A percentile compares a stretch with the other conserved stretches of the same genome.
phyloP scores from a whole-genome alignment of 2,888 invertebrate species.

The Dasysyrphus tricinctus region DNA sequence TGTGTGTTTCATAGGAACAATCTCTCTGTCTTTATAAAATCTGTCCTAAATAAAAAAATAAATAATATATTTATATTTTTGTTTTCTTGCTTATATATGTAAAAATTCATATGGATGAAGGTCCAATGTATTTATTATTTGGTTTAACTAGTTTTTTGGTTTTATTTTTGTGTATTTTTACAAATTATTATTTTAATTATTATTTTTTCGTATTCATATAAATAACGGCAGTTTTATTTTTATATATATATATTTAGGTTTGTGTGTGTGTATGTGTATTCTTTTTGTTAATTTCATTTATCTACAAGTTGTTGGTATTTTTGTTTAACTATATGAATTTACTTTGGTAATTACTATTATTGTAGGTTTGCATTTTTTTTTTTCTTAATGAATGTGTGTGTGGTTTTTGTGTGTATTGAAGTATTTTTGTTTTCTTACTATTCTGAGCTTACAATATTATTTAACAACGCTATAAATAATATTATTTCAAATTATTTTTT shows the following conservation, averaged over 20 bases:
- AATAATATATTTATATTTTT: slow-evolving; percentile 76
- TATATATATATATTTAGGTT: slow-evolving; percentile 46
- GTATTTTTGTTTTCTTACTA: slow-evolving; percentile 2
- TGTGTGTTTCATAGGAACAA: slow-evolving; percentile 78
- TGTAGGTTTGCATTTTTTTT: slow-evolving; percentile 58
- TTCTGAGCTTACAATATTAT: slow-evolving; percentile 73
- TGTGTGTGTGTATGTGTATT: slow-evolving; percentile 54
- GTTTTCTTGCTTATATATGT: slow-evolving; percentile 54
- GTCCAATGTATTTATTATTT: slow-evolving; percentile 66
- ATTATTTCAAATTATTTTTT: slow-evolving; percentile 51
- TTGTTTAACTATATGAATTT: slow-evolving; percentile 72
- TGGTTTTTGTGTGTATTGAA: slow-evolving; percentile 34
- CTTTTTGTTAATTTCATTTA: slow-evolving; percentile 69
- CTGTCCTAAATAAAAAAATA: slow-evolving; percentile 78
- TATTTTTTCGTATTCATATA: slow-evolving; percentile 73
- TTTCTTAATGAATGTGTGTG: slow-evolving; percentile 59
- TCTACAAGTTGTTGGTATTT: slow-evolving; percentile 67
- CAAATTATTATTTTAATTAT: slow-evolving; percentile 53
- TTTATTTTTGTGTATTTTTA: slow-evolving; percentile 30
- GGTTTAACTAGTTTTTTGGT: slow-evolving; percentile 42
- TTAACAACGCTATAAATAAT: slow-evolving; percentile 75
- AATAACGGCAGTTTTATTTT: slow-evolving; percentile 74
- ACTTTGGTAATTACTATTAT: slow-evolving; percentile 76
- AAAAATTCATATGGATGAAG: slow-evolving; percentile 69
- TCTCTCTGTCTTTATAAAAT: slow-evolving; percentile 78